Evolutionary conservation across 2,113 vertebrate species (phyloP).

Genomic region (Gadus chalcogrammus): DNA sequence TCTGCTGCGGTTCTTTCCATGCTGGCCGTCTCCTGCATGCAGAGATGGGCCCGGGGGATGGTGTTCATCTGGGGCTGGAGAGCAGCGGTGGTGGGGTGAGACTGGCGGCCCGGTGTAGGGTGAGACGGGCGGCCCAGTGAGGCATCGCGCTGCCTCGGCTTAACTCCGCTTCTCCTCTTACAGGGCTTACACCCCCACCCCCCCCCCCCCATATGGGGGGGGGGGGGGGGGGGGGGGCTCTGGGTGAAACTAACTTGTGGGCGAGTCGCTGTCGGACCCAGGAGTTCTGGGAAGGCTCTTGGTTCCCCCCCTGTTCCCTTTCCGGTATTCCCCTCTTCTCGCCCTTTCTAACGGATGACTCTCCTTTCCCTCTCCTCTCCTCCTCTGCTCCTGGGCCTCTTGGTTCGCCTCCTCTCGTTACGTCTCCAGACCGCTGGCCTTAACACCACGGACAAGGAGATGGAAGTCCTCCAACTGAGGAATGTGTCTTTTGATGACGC

Average conservation of each 20-base stretch:
- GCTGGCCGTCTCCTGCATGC: conserved; percentile 88
- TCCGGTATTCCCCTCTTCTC: conserved; percentile 57
- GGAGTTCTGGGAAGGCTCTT: conserved; percentile 12
- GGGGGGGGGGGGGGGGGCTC: no score
- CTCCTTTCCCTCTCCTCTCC: conserved; percentile 54
- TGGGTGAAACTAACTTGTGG: conserved; percentile 48
- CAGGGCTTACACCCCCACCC: conserved; percentile 56
- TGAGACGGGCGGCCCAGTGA: conserved; percentile 48
- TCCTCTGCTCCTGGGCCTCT: conserved; percentile 61
- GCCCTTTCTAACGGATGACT: conserved; percentile 57
- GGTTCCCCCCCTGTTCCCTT: conserved; percentile 31
- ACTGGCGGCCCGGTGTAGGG: no score
- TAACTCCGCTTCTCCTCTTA: conserved; percentile 73
- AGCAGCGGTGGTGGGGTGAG: neutral
- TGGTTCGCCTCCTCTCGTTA: conserved; percentile 77
- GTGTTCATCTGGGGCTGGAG: conserved; percentile 77
- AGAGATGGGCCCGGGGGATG: conserved; percentile 77
- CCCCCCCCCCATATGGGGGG: no score
- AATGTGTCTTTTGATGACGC: conserved; percentile 99
- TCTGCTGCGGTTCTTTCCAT: conserved; percentile 88
- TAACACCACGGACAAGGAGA: conserved; percentile 99
- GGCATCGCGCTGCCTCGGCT: conserved; percentile 45
- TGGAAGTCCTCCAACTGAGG: conserved; percentile 97
- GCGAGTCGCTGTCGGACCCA: conserved; percentile 45
- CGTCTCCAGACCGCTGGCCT: conserved; percentile 95